Evolutionary conservation across 53 echinoderm and acorn worm genomes (phyloP), one percentile per base, ranked within the genome.

Genomic region (Paracentrotus lividus): DNA sequence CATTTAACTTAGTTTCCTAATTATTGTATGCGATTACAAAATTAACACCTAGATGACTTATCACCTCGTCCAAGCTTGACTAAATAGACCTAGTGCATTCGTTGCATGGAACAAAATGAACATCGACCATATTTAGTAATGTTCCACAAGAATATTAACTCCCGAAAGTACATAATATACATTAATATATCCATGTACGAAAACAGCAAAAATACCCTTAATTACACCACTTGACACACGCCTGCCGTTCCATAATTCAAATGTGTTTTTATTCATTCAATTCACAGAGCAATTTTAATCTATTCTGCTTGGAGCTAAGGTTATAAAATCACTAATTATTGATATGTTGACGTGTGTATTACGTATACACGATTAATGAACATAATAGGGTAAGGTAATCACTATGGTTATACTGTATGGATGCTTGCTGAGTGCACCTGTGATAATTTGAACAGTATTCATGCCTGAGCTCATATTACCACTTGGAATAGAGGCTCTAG

Each of bases 371-470:
- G 34, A 32, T 67, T 10, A n/a, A n/a, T n/a, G n/a, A n/a, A n/a
- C 21, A 18, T 38, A 7, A 40, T 32, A 66, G 29, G 23, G 23
- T 66, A 23, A 29, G 1, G n/a, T n/a, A n/a, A 33, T 3, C 32
- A 13, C 66, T 49, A 49, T 49, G 10, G 49, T 49, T 49, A 16
- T 9, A 5, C 38, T 16, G 18, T 18, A 38, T 15, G 38, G 16
- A 15, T 20, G 36, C 72, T 40, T 72, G 40, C 40, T 72, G 72
- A 7, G 40, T 4, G 40, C 72, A 72, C 72, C 72, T 72, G 72
- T 72, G 40, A 72, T 72, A 72, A 72, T 72, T 72, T 72, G 72
- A 18, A 72, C 40, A 72, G 72, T 72, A 72, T 72, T n/a, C 18
- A 72, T 40, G 1, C 2, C 36, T 40, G 20, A 36, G 36, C 72